Conservation (phyloP, 1,140 invertebrate genomes). For the Drosophila bocki region DNA sequence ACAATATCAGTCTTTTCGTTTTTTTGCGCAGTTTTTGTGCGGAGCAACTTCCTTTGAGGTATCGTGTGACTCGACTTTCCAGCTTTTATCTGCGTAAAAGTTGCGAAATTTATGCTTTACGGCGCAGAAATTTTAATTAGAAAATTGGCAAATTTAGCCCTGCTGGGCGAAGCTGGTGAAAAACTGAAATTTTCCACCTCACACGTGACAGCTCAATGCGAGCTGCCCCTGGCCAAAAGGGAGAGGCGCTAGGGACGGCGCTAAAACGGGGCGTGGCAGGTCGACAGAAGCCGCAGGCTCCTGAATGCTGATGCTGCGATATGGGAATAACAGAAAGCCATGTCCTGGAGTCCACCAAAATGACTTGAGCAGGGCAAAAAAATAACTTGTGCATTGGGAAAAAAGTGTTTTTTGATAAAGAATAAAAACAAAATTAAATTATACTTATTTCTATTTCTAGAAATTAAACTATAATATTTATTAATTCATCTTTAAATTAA, state of each 20-base stretch:
- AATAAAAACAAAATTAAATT: no score
- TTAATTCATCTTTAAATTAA: no score
- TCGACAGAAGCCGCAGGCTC: constrained; percentile 38
- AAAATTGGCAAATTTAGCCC: constrained; percentile 80
- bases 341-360: constrained; percentile 46
- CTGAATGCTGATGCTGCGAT: constrained; percentile 52
- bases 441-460: no score
- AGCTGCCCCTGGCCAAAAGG: constrained; percentile 29
- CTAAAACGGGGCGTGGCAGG: constrained; percentile 28
- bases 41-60: constrained; percentile 50
- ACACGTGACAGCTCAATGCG: constrained; percentile 80
- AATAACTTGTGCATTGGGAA: not conserved
- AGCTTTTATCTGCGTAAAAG: constrained; percentile 72
- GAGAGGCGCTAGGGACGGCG: constrained; percentile 4
- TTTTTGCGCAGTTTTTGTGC: constrained; percentile 2
- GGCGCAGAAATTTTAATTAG: constrained; percentile 83
- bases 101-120: constrained; percentile 81
- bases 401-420: constrained; percentile 1
- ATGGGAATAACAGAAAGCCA: constrained; percentile 56
- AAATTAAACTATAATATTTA: no score
- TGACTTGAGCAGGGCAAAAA: constrained; percentile 33
- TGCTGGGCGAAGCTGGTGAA: constrained; percentile 29
- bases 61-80: constrained; percentile 48
- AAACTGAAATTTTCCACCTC: constrained; percentile 32
- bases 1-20: constrained; percentile 23